phyloP scores from a whole-genome alignment of 2,888 invertebrate genomes.

The Vanessa cardui region DNA sequence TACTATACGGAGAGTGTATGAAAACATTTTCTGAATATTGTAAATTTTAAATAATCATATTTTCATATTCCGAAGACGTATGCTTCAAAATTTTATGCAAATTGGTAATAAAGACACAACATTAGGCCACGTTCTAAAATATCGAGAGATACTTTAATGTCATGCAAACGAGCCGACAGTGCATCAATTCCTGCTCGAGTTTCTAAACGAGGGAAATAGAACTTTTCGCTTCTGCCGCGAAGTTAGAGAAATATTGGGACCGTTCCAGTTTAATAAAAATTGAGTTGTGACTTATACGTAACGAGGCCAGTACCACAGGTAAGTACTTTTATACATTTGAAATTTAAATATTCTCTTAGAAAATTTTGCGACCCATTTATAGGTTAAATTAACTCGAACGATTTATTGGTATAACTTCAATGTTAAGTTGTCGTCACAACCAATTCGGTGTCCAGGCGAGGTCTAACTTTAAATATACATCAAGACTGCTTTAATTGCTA shows the following conservation, averaged over 20 bases:
- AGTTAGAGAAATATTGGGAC: conserved; percentile 47
- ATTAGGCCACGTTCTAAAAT: conserved; percentile 27
- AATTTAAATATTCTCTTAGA: background rate
- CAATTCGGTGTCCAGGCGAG: conserved; percentile 39
- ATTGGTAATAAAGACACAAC: conserved; percentile 23
- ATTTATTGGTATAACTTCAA: conserved; percentile 12
- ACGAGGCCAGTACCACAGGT: conserved; percentile 9
- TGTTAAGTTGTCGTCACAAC: conserved; percentile 31
- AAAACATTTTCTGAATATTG: background rate
- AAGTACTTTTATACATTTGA: background rate
- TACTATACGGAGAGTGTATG: background rate
- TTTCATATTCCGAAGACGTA: conserved; percentile 5
- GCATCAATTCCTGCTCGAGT: conserved; percentile 45
- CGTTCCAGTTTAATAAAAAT: conserved; percentile 49
- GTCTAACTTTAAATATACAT: conserved; percentile 42
- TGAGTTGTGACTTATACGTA: conserved; percentile 41
- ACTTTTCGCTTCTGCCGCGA: conserved; percentile 45
- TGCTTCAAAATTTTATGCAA: conserved; percentile 4
- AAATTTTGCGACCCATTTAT: background rate
- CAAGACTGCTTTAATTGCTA: conserved; percentile 73
- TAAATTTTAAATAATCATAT: background rate
- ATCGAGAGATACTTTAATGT: conserved; percentile 43
- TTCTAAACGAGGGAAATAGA: conserved; percentile 48
- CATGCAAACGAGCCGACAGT: conserved; percentile 48
- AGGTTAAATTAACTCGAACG: background rate